Evolutionary conservation across 2,888 invertebrate genomes (phyloP).

Genomic region (Acronicta alni): DNA sequence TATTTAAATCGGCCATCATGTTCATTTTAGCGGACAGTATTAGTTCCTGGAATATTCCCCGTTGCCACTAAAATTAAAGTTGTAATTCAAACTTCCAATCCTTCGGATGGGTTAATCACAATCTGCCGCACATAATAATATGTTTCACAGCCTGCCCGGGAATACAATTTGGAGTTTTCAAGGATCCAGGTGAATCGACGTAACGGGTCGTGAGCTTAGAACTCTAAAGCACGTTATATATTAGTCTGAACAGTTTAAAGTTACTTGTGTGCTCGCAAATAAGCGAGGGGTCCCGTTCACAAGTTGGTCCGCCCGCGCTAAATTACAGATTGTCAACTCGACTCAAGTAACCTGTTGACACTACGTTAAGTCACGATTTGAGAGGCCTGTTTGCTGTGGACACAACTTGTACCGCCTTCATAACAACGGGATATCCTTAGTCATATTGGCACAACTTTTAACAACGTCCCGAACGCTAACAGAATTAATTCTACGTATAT

Average conservation of each 20-base stretch:
- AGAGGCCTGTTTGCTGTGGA: slow-evolving; percentile 74
- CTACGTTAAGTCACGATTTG: slow-evolving; percentile 76
- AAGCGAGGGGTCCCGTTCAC: slow-evolving; percentile 76
- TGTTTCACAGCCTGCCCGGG: slow-evolving; percentile 56
- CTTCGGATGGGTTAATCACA: slow-evolving; percentile 45
- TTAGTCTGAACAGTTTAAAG: slow-evolving; percentile 82
- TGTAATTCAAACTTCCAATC: slow-evolving; percentile 40
- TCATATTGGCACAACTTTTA: slow-evolving; percentile 61
- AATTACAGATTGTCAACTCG: slow-evolving; percentile 85
- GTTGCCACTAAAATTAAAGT: slow-evolving; percentile 35
- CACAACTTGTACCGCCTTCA: slow-evolving; percentile 68
- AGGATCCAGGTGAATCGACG: slow-evolving; percentile 70
- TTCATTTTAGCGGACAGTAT: slow-evolving; percentile 13
- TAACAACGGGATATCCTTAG: slow-evolving; percentile 60
- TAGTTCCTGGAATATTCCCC: slow-evolving; percentile 6
- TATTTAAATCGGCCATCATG: slow-evolving; percentile 18
- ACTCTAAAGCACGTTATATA: slow-evolving; percentile 78
- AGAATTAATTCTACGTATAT: slow-evolving; percentile 12
- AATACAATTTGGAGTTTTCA: slow-evolving; percentile 62
- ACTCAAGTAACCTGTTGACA: slow-evolving; percentile 88
- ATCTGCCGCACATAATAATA: slow-evolving; percentile 36
- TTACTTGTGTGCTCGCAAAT: slow-evolving; percentile 82
- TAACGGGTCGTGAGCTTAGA: slow-evolving; percentile 70
- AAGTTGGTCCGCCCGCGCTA: slow-evolving; percentile 79
- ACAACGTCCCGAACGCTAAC: slow-evolving; percentile 38